Base-by-base conservation (phyloP, 2,888 invertebrate species). In the Drosophila kambysellisi region DNA sequence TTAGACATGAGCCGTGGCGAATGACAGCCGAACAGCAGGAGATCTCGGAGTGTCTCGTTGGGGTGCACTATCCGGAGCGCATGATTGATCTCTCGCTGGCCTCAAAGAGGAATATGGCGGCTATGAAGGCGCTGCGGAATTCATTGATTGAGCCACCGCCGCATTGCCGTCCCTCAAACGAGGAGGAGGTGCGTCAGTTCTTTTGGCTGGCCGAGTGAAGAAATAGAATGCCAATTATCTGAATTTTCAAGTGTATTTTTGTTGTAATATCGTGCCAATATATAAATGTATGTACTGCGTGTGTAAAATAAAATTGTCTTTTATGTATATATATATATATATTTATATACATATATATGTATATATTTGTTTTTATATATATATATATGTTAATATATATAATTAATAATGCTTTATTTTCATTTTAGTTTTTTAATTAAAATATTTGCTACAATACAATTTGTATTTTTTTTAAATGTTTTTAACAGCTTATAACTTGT, bases 1-100 rank as follows among this genome's bases (percentile, higher is more conserved):
- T 8, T 73, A 95, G 95, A 4, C 96, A 95, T 90, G 96, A 96
- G 89, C 96, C 96, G 0, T 96, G 96, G 96, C 95, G 94, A 61
- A 95, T 96, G 59, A 95, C 96, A 0, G 82, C 94, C 0, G 94
- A 95, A 0, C 93, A 95, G 2, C 96, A 96, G 90, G 94, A 95
- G 91, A 93, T 94, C 17, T 94, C 94, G 8, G 93, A 94, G 15
- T 96, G 96, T 90, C 91, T 96, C 57, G 94, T 95, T 81, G 96
- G 96, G 1, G 94, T 94, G 61, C 94, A 96, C 76, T 96, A 96
- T 93, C 96, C 96, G 0, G 94, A 94, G 37, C 95, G 95, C 0
- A 94, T 96, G 1, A 95, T 96, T 37, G 94, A 96, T 92, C 95
- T 96, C 71, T 89, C 94, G 17, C 82, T 85, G 35, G 95, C 95